Conservation (phyloP, 2,888 invertebrate genomes). For the Schizotus pectinicornis region DNA sequence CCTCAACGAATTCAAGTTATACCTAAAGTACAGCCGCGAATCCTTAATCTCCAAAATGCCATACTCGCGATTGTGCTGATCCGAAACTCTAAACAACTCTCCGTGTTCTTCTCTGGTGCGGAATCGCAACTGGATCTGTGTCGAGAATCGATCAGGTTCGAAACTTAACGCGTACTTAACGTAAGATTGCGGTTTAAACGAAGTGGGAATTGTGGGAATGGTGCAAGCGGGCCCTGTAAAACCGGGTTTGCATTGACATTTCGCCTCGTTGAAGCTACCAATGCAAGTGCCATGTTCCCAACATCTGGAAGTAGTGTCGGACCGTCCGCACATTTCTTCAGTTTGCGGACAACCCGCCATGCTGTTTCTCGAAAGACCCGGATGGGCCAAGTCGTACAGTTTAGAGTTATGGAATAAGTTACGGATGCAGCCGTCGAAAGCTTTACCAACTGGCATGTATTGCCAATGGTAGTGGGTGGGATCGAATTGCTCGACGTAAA, state of each 20-base stretch:
- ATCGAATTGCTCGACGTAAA: slow-evolving; percentile 88
- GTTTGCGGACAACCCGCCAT: slow-evolving; percentile 92
- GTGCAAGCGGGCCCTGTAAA: slow-evolving; percentile 92
- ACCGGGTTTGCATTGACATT: slow-evolving; percentile 94
- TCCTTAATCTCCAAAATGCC: slow-evolving; percentile 91
- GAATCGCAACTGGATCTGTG: slow-evolving; percentile 92
- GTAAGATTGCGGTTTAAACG: slow-evolving; percentile 92
- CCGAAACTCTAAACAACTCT: slow-evolving; percentile 91
- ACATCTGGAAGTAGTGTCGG: slow-evolving; percentile 84
- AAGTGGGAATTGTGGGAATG: slow-evolving; percentile 85
- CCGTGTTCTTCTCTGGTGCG: slow-evolving; percentile 92
- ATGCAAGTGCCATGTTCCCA: slow-evolving; percentile 96
- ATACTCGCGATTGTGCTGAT: slow-evolving; percentile 93
- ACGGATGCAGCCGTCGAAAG: slow-evolving; percentile 95
- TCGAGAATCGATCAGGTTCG: slow-evolving; percentile 90
- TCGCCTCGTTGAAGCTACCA: slow-evolving; percentile 85
- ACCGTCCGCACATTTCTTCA: slow-evolving; percentile 88
- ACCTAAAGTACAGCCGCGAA: slow-evolving; percentile 87
- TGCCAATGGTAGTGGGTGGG: slow-evolving; percentile 90
- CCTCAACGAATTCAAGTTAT: slow-evolving; percentile 88
- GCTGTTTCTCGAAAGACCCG: slow-evolving; percentile 85
- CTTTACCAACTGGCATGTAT: slow-evolving; percentile 86
- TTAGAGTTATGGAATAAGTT: slow-evolving; percentile 96
- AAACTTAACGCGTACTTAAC: slow-evolving; percentile 96
- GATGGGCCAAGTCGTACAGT: slow-evolving; percentile 93